Conservation (phyloP, 2,888 invertebrate species). For the Plagiodera versicolora region DNA sequence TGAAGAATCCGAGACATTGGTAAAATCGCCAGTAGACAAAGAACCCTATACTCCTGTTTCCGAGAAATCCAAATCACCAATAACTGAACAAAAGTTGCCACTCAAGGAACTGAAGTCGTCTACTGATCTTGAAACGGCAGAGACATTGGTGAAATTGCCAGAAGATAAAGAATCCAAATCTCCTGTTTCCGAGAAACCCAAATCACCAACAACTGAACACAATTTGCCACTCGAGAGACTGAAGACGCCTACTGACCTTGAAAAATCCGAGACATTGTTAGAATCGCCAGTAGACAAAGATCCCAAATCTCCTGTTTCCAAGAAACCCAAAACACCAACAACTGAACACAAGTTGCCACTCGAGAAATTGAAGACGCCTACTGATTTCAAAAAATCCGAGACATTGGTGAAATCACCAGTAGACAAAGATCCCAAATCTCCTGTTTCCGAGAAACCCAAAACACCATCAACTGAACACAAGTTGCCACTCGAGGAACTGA, state of each 20-base stretch:
- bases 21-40: neutral
- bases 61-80: neutral
- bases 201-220: neutral
- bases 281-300: neutral
- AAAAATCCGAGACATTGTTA: neutral
- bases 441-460: conserved; percentile 1
- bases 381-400: neutral
- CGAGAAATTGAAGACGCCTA: neutral
- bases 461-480: conserved; percentile 4
- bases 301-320: neutral
- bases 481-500: neutral
- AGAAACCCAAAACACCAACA: neutral
- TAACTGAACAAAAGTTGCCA: neutral
- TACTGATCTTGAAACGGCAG: neutral
- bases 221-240: neutral
- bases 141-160: neutral
- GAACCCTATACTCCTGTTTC: conserved; percentile 7
- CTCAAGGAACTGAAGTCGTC: neutral
- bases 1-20: neutral
- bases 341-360: neutral
- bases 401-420: neutral
- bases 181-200: neutral
- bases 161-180: neutral
- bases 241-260: neutral
- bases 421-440: neutral